Conservation (phyloP, 2,888 invertebrate species). For the Lamellibrachia columna region DNA sequence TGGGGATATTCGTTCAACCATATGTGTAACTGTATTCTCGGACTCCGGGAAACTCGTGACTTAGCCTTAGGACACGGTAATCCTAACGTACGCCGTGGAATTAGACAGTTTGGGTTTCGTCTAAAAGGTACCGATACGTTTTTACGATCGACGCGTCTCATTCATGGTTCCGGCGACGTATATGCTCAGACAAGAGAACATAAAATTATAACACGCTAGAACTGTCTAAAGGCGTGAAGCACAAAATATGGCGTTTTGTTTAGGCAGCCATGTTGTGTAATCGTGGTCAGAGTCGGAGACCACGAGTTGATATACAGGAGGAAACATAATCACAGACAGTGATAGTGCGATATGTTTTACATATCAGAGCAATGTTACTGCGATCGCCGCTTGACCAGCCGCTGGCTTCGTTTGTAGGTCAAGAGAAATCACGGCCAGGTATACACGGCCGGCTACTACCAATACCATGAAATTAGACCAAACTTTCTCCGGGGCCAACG, state of each 20-base stretch:
- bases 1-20: not conserved
- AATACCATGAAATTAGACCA: not conserved
- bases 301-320: not conserved
- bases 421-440: not conserved
- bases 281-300: not conserved
- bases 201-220: not conserved
- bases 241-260: not conserved
- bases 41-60: not conserved
- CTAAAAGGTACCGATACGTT: not conserved
- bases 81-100: not conserved
- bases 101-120: not conserved
- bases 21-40: not conserved
- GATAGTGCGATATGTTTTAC: not conserved
- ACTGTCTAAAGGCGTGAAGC: not conserved
- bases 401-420: slow-evolving; percentile 6
- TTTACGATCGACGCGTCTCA: not conserved
- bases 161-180: slow-evolving; percentile 2
- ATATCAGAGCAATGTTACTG: not conserved
- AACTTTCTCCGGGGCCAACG: not conserved
- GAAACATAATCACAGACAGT: not conserved
- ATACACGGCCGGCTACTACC: not conserved
- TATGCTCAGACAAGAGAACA: not conserved
- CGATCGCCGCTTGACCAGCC: not conserved
- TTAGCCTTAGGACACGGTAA: not conserved
- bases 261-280: not conserved